Conservation (phyloP, 2,797 vertebrate species). For the Aldrovandia affinis region DNA sequence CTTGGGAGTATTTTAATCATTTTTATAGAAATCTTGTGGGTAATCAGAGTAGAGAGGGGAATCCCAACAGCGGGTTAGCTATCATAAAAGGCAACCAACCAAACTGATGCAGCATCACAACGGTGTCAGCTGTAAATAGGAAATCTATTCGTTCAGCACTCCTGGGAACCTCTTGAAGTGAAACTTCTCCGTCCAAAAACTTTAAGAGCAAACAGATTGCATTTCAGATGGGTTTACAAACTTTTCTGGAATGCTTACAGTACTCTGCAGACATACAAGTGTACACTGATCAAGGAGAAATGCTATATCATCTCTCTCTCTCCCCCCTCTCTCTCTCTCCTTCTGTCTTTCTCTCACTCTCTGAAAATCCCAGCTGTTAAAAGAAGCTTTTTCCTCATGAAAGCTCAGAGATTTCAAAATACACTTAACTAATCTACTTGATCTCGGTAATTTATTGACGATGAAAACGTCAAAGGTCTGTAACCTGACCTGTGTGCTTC, state of each 20-base stretch:
- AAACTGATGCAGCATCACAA: not conserved
- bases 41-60: not conserved
- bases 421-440: slow-evolving; percentile 73
- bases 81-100: not conserved
- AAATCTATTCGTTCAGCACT: slow-evolving; percentile 2
- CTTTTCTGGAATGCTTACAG: not conserved
- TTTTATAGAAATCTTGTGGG: not conserved
- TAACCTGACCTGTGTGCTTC: slow-evolving; percentile 63
- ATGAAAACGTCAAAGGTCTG: slow-evolving; percentile 68
- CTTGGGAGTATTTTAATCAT: not conserved
- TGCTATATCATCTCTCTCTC: slow-evolving; percentile 33
- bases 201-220: not conserved
- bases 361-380: slow-evolving; percentile 55
- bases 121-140: not conserved
- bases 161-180: not conserved
- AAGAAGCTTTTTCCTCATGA: slow-evolving; percentile 52
- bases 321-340: slow-evolving; percentile 36
- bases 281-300: not conserved
- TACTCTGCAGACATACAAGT: not conserved
- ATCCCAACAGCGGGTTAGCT: not conserved
- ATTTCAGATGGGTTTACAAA: slow-evolving; percentile 3
- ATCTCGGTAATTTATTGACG: slow-evolving; percentile 71
- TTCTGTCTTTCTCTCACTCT: slow-evolving; percentile 3
- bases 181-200: not conserved
- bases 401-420: slow-evolving; percentile 57